phyloP scores from a whole-genome alignment of 2,888 invertebrate genomes.

The Nephrotoma flavescens region DNA sequence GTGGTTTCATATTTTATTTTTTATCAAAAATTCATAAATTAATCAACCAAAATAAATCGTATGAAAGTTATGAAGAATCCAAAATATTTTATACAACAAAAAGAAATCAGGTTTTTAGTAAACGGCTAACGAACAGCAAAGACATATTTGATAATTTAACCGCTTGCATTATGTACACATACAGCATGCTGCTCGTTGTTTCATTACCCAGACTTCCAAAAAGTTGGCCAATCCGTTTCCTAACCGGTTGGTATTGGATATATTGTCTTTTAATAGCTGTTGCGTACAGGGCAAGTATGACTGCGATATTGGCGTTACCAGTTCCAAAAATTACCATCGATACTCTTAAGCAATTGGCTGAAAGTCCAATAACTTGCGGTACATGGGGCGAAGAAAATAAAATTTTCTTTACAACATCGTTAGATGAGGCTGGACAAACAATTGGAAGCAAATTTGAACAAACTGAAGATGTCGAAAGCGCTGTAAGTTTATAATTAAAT shows the following conservation, averaged over 20 bases:
- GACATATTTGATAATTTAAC: conserved; percentile 57
- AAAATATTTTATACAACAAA: neutral
- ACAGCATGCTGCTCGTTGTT: conserved; percentile 66
- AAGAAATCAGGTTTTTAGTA: neutral
- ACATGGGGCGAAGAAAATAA: conserved; percentile 59
- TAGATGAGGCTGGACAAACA: conserved; percentile 48
- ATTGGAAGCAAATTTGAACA: conserved; percentile 52
- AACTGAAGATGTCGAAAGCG: conserved; percentile 42
- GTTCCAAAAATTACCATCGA: conserved; percentile 66
- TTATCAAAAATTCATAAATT: conserved; percentile 36
- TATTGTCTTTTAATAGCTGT: conserved; percentile 68
- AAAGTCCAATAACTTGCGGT: conserved; percentile 48
- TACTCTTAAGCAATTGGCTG: conserved; percentile 51
- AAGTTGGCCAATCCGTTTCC: conserved; percentile 63
- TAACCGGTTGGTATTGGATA: conserved; percentile 80
- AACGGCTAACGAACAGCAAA: conserved; percentile 23
- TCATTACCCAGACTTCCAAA: conserved; percentile 61
- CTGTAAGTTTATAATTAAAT: conserved; percentile 30
- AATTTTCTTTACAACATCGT: conserved; percentile 52
- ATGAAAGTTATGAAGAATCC: neutral
- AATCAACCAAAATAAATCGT: neutral
- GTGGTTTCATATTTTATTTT: conserved; percentile 48
- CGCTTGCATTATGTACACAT: conserved; percentile 65
- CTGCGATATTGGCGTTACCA: conserved; percentile 68
- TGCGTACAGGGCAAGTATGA: conserved; percentile 70